Percentiles rank a stretch among this genome's conserved stretches.
Evolutionary conservation across 1,140 invertebrate genomes (phyloP).

Genomic region (Eubasilissa regina): DNA sequence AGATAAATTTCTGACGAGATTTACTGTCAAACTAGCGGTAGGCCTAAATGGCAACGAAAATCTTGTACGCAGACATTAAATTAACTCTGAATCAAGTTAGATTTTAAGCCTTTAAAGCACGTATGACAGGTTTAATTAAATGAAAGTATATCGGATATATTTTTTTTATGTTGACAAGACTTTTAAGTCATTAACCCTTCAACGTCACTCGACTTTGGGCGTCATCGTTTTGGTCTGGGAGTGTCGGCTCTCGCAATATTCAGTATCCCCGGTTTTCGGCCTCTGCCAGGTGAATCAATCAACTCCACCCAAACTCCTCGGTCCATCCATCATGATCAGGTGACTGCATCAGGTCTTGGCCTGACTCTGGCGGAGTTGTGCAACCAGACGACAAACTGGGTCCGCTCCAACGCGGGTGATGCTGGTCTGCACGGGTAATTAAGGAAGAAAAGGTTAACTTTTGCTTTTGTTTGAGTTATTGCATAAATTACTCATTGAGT

Average conservation of each 20-base stretch:
- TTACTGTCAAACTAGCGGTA: too few species aligned
- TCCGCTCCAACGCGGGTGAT: neutral
- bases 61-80: too few species aligned
- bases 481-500: neutral
- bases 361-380: neutral
- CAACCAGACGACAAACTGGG: conserved; percentile 4
- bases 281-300: conserved; percentile 43
- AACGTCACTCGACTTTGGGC: neutral
- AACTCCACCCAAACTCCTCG: conserved; percentile 22
- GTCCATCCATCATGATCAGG: conserved; percentile 29
- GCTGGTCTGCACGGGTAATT: conserved; percentile 4
- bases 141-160: too few species aligned
- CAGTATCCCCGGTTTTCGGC: neutral
- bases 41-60: too few species aligned
- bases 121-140: too few species aligned
- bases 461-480: conserved; percentile 11
- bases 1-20: too few species aligned
- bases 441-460: conserved; percentile 20
- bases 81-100: too few species aligned
- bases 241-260: conserved; percentile 14
- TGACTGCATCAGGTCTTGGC: neutral
- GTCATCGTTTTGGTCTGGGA: neutral
- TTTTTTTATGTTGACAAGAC: too few species aligned
- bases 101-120: too few species aligned
- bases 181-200: conserved; percentile 10